Evolutionary conservation across 2,113 vertebrate genomes (phyloP), one percentile per base, ranked within the genome.

Genomic region (human): DNA sequence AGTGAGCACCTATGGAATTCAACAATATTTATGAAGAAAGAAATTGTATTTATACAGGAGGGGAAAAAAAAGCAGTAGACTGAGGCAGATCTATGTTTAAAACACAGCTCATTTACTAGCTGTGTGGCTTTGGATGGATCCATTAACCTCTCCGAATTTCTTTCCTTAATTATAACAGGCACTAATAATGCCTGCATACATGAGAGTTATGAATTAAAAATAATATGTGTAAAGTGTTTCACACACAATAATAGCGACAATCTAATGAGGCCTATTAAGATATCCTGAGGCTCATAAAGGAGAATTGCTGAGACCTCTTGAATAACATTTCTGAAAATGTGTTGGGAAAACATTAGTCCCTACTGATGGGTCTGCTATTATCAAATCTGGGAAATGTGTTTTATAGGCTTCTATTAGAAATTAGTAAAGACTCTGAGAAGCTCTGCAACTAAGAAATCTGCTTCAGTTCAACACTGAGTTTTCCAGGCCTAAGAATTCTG

Each of bases 141-240:
- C n/a, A 93, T 93, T 68, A 59, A 91, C 52, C n/a, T 93, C 80
- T 90, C 80, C 93, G 61, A 87, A n/a, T 70, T 68, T 90, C 79
- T 43, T 81, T 43, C 27, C 22, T 84, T 84, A 80, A 90, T 45
- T 75, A 76, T 52, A 43, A 48, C 48, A 50, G 40, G 40, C 12
- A 87, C 38, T 83, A 50, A 88, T 48, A 81, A 95, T 59, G 38
- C 35, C 59, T 23, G 3, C 22, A 52, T 48, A 64, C 2, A 40
- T 55, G 68, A 59, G 17, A 70, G 57, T 43, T 88, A 94, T 66
- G 70, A 90, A 76, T 92, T 95, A 70, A 57, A 95, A 92, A 68
- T 76, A 94, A 43, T 45, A 90, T 64, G 30, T 84, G 32, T 66
- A 48, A 94, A 78, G 48, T 83, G 20, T 38, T 87, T 73, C 9